Base-by-base conservation (phyloP, 2,797 vertebrate genomes). In the Sebastes itinus region DNA sequence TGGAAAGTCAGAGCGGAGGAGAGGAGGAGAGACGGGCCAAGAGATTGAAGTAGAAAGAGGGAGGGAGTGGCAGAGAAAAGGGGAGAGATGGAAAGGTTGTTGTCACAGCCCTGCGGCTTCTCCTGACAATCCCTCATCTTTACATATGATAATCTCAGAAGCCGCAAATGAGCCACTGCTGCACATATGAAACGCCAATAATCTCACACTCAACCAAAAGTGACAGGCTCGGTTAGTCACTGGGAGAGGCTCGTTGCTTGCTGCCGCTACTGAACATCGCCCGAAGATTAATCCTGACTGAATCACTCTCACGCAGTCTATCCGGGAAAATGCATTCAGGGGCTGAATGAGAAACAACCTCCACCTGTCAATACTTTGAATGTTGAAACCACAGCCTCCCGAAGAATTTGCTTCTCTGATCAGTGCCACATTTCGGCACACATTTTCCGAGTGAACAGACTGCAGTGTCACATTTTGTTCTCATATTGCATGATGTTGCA, bases 71-170 rank as follows among this genome's bases (percentile, higher is more conserved):
- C 75, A 79, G 81, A 63, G 46, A 60, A 63, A 68, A 73, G 46
- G 70, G 66, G 42, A 67, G 75, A 83, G 87, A 92, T 72, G 78
- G 86, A 89, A 61, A 88, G 89, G 82, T 86, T 88, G 89, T 84
- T 86, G 89, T 87, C 90, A 87, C 77, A 87, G 87, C 67, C 77
- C 75, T 52, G 76, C 60, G 75, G 84, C 83, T 85, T 84, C 82
- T 74, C 72, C 82, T 87, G 89, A 89, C 92, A 90, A 86, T 93
- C 88, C 87, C 82, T 94, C 90, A 93, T 94, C 88, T 95, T 94
- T 94, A 94, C 90, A 94, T 93, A 91, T 88, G 89, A 93, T 93
- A 92, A 94, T 94, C 87, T 88, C 73, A 82, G 82, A 84, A 92
- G 85, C 89, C 73, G 73, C 92, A 92, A 94, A 94, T 92, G 90